Evolutionary conservation across 2,113 vertebrate genomes (phyloP), one percentile per base, ranked within the genome.

Genomic region (Heterotis niloticus): DNA sequence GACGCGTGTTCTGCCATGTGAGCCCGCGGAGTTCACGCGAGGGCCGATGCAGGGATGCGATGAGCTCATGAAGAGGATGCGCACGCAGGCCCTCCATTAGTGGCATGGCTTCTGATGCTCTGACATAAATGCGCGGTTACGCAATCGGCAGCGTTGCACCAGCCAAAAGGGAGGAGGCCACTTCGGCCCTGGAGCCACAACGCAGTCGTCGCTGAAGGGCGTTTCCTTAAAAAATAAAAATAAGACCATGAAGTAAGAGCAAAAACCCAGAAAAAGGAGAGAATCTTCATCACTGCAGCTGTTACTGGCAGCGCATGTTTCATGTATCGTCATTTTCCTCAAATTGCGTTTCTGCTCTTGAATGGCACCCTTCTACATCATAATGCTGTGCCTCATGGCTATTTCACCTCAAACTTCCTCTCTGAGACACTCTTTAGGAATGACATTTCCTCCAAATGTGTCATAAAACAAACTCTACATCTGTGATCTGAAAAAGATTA

Each of bases 181-280:
- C 20, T 52, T 24, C 12, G 76, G 52, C 52, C 20, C 29, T 14
- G 68, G 14, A 10, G 34, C 5, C 24, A 14, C 64, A 57, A 51
- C 64, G 52, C 10, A 67, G 76, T 77, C 76, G 68, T 29, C 68
- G 65, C 64, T 26, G 5, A 13, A 77, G 76, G 76, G 76, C 67
- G 76, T 77, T 66, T 67, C 76, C 75, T 64, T 34, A 57, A 68
- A 77, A 51, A 68, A 68, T 71, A 52, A 34, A 70, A 71, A 71
- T 64, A 65, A 24, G 54, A 66, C n/a, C 52, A 66, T 77, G 62
- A 77, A 44, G 60, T 51, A 77, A 77, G 64, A 29, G 16, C 52
- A 71, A 71, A 17, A 1, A 52, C 59, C 34, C 62, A 65, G 62
- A 28, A 54, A 54, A 65, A 51, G 65, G n/a, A 3, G n/a, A n/a